phyloP scores from a whole-genome alignment of 2,797 vertebrate species.

The Sardinella longiceps region DNA sequence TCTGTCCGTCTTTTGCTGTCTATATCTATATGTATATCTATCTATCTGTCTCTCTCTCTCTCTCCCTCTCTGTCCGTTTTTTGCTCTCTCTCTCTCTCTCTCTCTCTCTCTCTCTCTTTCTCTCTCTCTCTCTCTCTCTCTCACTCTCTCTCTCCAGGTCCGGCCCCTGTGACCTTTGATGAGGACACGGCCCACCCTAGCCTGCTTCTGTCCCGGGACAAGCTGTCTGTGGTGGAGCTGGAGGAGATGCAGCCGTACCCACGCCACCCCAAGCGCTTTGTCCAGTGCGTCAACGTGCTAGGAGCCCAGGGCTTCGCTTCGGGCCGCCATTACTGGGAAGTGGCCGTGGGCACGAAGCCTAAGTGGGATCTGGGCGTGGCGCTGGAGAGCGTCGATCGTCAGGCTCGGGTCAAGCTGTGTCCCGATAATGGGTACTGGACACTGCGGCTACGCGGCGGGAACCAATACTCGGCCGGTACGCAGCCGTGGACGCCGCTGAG shows the following conservation, averaged over 20 bases:
- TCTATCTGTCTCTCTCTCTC: constrained; percentile 41
- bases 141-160: constrained; percentile 72
- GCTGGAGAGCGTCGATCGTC: constrained; percentile 71
- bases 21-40: no score
- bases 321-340: constrained; percentile 86
- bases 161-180: constrained; percentile 78
- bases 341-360: constrained; percentile 80
- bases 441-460: constrained; percentile 74
- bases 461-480: constrained; percentile 76
- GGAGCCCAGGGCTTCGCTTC: constrained; percentile 71
- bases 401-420: constrained; percentile 76
- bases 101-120: constrained; percentile 32
- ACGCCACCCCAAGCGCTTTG: constrained; percentile 72
- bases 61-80: constrained; percentile 27
- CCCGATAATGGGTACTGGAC: constrained; percentile 85
- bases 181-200: constrained; percentile 82
- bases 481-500: constrained; percentile 79
- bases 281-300: constrained; percentile 83
- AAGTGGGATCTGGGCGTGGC: constrained; percentile 90
- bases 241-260: constrained; percentile 47
- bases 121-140: constrained; percentile 27
- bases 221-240: constrained; percentile 75
- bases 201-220: constrained; percentile 78
- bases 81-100: constrained; percentile 37
- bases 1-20: no score